A percentile compares a stretch with the other conserved stretches of the same genome.
These are phyloP conservation scores for Caenorhabditis macrosperma DNA, from an alignment of 2,888 invertebrate genomes.

Conservation along the genomic window DNA sequence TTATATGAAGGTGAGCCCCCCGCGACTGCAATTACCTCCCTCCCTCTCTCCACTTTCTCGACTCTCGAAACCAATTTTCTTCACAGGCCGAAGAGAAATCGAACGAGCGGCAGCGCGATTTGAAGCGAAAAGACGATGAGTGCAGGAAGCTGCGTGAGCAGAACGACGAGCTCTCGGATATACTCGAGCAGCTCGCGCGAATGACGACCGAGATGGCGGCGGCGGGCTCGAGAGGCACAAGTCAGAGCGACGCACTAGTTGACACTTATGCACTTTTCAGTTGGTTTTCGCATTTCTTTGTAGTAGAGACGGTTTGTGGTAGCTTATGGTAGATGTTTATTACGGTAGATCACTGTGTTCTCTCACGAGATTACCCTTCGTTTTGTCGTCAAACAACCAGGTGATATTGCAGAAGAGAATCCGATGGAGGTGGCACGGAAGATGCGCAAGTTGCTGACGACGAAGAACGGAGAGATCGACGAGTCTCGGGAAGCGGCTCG, in stretches of 20 bases:
- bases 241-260: slow-evolving; percentile 40
- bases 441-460: slow-evolving; percentile 38
- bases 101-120: slow-evolving; percentile 45
- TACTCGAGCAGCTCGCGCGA: slow-evolving; percentile 49
- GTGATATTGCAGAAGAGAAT: slow-evolving; percentile 35
- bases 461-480: slow-evolving; percentile 58
- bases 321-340: neutral
- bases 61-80: no score
- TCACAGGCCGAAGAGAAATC: slow-evolving; percentile 56
- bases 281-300: slow-evolving; percentile 45
- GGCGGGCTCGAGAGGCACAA: slow-evolving; percentile 38
- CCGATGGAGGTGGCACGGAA: slow-evolving; percentile 59
- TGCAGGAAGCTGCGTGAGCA: slow-evolving; percentile 58
- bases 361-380: neutral
- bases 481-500: slow-evolving; percentile 49
- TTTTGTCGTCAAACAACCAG: neutral
- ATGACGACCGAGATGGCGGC: slow-evolving; percentile 57
- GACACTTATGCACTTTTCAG: slow-evolving; percentile 33
- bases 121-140: slow-evolving; percentile 55
- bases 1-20: slow-evolving; percentile 58
- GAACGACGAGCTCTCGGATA: slow-evolving; percentile 57
- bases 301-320: neutral
- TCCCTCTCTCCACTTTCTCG: slow-evolving; percentile 2
- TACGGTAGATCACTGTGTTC: neutral
- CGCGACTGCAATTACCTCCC: neutral